Conservation (phyloP, 2,113 vertebrate species). For the Ursus arctos region DNA sequence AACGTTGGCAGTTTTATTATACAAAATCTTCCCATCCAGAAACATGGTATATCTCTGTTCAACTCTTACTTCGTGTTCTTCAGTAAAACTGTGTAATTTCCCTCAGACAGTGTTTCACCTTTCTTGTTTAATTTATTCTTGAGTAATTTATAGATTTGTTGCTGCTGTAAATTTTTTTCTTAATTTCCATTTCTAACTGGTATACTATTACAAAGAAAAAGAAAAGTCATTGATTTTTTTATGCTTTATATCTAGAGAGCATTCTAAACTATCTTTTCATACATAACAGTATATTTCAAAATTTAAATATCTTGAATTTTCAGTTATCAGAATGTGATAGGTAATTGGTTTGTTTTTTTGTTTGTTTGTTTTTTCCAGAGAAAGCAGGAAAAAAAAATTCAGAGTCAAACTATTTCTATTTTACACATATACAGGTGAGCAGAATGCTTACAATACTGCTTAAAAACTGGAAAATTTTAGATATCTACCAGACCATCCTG, state of each 20-base stretch:
- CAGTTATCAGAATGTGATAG: not conserved
- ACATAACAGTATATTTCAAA: not conserved
- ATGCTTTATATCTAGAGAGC: not conserved
- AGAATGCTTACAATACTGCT: not conserved
- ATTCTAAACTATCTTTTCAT: not conserved
- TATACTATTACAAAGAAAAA: not conserved
- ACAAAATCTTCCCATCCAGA: not conserved
- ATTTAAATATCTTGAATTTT: not conserved
- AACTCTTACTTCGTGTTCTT: not conserved
- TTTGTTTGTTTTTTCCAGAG: not conserved
- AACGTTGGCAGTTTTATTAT: not conserved
- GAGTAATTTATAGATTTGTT: not conserved
- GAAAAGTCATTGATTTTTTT: not conserved
- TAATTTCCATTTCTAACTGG: not conserved
- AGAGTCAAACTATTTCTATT: not conserved
- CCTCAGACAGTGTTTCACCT: not conserved
- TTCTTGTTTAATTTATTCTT: slow-evolving; percentile 41
- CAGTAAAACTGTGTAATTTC: not conserved
- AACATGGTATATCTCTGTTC: not conserved
- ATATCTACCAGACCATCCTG: no score
- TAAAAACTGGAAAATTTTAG: not conserved
- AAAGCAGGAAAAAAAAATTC: not conserved
- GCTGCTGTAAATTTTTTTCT: not conserved
- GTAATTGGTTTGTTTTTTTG: not conserved
- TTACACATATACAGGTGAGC: not conserved